These are phyloP conservation scores for Pocillopora damicornis DNA, from an alignment of 64 coral and sea anemone genomes.

Conservation along the genomic window DNA sequence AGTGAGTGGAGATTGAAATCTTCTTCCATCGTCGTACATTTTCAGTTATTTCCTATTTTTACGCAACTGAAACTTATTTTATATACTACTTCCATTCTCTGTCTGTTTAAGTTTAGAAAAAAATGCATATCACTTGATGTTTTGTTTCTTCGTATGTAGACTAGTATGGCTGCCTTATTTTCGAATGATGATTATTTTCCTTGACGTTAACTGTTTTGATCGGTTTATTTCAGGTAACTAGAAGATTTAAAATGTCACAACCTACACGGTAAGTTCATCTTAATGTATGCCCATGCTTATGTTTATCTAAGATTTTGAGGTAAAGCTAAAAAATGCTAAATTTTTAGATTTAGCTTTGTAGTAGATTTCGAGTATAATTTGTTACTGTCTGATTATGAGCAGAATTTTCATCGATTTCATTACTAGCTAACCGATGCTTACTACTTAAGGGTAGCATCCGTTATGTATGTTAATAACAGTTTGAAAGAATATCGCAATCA, in stretches of 20 bases:
- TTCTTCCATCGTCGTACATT: constrained; percentile 23
- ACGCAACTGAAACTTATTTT: background rate
- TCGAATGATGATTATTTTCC: background rate
- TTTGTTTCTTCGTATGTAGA: background rate
- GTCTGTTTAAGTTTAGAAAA: background rate
- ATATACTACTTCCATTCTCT: background rate
- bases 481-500: too few relatives aligned
- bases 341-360: constrained; percentile 49
- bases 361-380: constrained; percentile 74
- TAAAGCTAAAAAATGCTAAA: too few relatives aligned
- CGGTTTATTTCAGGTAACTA: constrained; percentile 36
- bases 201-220: background rate
- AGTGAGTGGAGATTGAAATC: constrained; percentile 30
- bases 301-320: constrained; percentile 46
- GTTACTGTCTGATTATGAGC: background rate
- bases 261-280: constrained; percentile 62
- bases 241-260: constrained; percentile 68
- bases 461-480: too few relatives aligned
- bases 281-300: background rate
- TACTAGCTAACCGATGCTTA: background rate
- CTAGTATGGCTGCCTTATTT: background rate
- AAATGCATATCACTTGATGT: background rate
- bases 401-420: background rate
- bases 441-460: too few relatives aligned
- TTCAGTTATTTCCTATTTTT: background rate